A percentile compares a stretch with the other conserved stretches of the same genome.
These are phyloP conservation scores for Mohoua ochrocephala DNA, from an alignment of 2,113 vertebrate genomes.

Conservation along the genomic window DNA sequence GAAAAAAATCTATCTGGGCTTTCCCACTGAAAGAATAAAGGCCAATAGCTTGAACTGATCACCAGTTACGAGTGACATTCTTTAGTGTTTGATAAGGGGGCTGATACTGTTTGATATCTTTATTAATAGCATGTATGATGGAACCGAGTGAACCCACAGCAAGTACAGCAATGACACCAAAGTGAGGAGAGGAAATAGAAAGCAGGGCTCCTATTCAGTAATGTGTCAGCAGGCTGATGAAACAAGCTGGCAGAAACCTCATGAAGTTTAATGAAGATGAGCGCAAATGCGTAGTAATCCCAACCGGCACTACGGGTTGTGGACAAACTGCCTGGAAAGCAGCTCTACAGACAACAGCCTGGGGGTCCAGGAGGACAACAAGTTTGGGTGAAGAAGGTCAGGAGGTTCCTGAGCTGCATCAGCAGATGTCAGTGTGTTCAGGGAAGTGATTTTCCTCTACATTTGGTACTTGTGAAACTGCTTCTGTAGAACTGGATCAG, in stretches of 20 bases:
- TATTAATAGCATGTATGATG: background rate
- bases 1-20: background rate
- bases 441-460: background rate
- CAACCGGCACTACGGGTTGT: background rate
- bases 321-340: background rate
- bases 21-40: background rate
- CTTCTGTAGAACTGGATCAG: background rate
- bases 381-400: background rate
- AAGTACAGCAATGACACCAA: background rate
- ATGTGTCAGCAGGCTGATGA: background rate
- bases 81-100: background rate
- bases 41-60: background rate
- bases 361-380: background rate
- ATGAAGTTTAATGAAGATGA: background rate
- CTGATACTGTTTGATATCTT: background rate
- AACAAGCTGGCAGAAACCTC: background rate
- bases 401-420: background rate
- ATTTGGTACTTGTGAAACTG: background rate
- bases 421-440: background rate
- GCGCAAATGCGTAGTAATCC: background rate
- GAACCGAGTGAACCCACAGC: background rate
- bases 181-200: background rate
- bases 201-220: background rate
- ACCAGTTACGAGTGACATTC: background rate
- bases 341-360: background rate